Evolutionary conservation across 2,888 invertebrate genomes (phyloP), one percentile per base, ranked within the genome.

Genomic region (Zhengitettix transpicula): DNA sequence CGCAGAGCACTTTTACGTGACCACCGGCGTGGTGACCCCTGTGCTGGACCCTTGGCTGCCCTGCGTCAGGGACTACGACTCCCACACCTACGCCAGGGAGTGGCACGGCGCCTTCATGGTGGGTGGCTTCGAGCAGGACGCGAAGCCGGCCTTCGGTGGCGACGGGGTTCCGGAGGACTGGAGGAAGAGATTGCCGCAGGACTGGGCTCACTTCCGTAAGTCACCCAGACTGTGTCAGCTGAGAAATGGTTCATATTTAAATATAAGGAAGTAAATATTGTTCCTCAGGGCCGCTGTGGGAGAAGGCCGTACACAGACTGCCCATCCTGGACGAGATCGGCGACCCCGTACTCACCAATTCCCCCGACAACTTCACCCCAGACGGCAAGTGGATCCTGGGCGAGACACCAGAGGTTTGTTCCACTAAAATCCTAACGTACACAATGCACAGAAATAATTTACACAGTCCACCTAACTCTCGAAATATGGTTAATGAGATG

Each of bases 381-480:
- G 85, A 85, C 73, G 82, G 83, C 11, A 75, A 80, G 67, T 83
- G 82, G 81, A 80, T 84, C 66, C 68, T 85, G 12, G 85, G 85
- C 41, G 81, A 83, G 71, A 77, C 81, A 41, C 79, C 84, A 3
- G 83, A 84, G 74, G 77, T 77, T 62, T 61, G 62, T 47, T 5
- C 28, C 28, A 28, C 28, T 28, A 7, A 28, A 28, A 28, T 28
- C 28, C 7, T 28, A 7, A 5, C 3, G 2, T 28, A 28, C 28
- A 28, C 28, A 28, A 28, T 28, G 7, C 28, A 28, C 28, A 5
- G 28, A n/a, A n/a, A n/a, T n/a, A n/a, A n/a, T n/a, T n/a, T n/a
- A n/a, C n/a, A n/a, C n/a, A n/a, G n/a, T n/a, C n/a, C n/a, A n/a
- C n/a, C n/a, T n/a, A n/a, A n/a, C n/a, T n/a, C n/a, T n/a, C n/a